Evolutionary conservation across 2,797 vertebrate species (phyloP), one percentile per base, ranked within the genome.

Genomic region (Picus viridis): DNA sequence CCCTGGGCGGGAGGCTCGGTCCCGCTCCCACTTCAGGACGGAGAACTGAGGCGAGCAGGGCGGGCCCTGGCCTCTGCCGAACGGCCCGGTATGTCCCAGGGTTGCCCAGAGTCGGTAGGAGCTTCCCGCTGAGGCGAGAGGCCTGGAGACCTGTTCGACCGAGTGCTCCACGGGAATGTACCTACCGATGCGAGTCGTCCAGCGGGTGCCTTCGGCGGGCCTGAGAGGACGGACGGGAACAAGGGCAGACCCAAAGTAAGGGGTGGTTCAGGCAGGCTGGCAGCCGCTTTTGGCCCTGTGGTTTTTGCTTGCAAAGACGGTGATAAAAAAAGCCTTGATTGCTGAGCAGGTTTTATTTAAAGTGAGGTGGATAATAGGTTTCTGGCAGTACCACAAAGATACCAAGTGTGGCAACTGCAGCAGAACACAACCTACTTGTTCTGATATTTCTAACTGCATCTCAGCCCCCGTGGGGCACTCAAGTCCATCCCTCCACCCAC

Each of bases 391-490:
- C 43, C 23, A 14, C 27, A 29, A 54, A 8, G 30, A 20, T 7
- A 6, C 3, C 9, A 1, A 4, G 16, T 8, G 32, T 7, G n/a
- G 2, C 29, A 12, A 9, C 10, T 4, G 2, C 13, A 10, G 5
- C 34, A 2, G 3, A 6, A 12, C 22, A 16, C 9, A 41, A 20
- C 4, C 26, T 2, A 3, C 7, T 26, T 43, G 14, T 8, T 45
- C 9, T 1, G 32, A 3, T 36, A 9, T 39, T 61, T 30, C 15
- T 11, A 15, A 0, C 12, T 12, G 45, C 24, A 16, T 9, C 34
- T 34, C 4, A 2, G 2, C 9, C 14, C n/a, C 22, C 1, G 0
- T 0, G 5, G 14, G 29, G 7, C 63, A 3, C 34, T 13, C 8
- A 3, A 1, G 6, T n/a, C 29, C 22, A 27, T n/a, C 9, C 34